phyloP scores from a whole-genome alignment of 2,888 invertebrate species.

The Spisula solida region DNA sequence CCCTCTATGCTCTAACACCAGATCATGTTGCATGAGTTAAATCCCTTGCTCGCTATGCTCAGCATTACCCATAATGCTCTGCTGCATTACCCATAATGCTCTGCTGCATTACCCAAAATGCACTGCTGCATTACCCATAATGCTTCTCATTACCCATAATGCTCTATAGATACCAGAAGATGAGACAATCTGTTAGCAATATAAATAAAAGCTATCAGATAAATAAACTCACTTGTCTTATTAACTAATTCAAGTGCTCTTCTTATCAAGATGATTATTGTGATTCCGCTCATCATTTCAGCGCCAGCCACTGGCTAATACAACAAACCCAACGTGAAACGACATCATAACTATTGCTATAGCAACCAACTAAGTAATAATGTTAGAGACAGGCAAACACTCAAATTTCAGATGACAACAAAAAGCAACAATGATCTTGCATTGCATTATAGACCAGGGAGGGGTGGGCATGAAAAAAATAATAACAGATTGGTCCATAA shows the following conservation, averaged over 20 bases:
- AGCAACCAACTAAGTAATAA: too few species aligned
- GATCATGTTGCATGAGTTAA: neutral
- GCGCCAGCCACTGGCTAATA: neutral
- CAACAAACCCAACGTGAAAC: neutral
- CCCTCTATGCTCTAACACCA: too few species aligned
- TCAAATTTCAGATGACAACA: too few species aligned
- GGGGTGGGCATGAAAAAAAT: too few species aligned
- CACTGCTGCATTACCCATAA: neutral
- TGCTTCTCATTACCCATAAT: neutral
- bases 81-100: too few species aligned
- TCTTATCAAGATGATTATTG: neutral
- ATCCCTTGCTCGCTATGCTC: neutral
- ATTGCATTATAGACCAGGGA: too few species aligned
- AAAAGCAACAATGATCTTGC: too few species aligned
- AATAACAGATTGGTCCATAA: too few species aligned
- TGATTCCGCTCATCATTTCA: neutral
- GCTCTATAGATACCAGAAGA: neutral
- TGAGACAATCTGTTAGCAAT: constrained; percentile 14
- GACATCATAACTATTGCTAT: neutral
- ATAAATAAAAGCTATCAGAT: constrained; percentile 18
- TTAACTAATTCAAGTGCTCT: constrained; percentile 7
- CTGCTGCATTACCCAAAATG: neutral
- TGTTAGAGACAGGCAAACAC: too few species aligned
- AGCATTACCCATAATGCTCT: constrained; percentile 1
- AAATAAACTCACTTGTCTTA: constrained; percentile 16